Evolutionary conservation across 2,888 invertebrate species (phyloP).

Genomic region (Drymonia ruficornis): DNA sequence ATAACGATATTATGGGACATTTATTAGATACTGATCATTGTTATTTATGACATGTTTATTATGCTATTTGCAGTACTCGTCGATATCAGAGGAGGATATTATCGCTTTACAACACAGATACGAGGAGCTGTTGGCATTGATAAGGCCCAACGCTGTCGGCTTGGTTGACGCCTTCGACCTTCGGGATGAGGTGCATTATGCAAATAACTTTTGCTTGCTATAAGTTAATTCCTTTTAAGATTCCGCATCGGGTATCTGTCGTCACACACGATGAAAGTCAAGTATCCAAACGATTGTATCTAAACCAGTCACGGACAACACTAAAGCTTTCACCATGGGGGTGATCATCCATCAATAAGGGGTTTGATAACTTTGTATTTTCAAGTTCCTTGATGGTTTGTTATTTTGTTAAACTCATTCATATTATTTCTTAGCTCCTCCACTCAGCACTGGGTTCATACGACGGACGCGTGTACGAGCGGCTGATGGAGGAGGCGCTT

Average conservation of each 20-base stretch:
- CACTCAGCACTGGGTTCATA: slow-evolving; percentile 91
- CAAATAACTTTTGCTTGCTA: not conserved
- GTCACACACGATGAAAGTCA: too few relatives aligned
- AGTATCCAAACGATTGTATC: too few relatives aligned
- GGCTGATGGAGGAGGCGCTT: slow-evolving; percentile 90
- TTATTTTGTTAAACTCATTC: too few relatives aligned
- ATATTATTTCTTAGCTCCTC: slow-evolving; percentile 66
- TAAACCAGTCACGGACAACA: too few relatives aligned
- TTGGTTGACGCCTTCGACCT: slow-evolving; percentile 96
- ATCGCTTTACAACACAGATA: slow-evolving; percentile 86
- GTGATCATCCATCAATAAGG: too few relatives aligned
- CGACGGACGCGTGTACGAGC: slow-evolving; percentile 93
- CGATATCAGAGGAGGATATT: slow-evolving; percentile 72
- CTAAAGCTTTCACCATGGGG: too few relatives aligned
- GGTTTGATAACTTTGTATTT: too few relatives aligned
- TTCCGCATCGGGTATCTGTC: too few relatives aligned
- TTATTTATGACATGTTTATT: not conserved
- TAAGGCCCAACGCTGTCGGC: slow-evolving; percentile 94
- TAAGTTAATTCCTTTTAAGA: too few relatives aligned
- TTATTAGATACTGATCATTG: too few relatives aligned
- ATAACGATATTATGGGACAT: too few relatives aligned
- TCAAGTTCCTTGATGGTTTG: too few relatives aligned
- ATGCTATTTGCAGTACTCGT: slow-evolving; percentile 86
- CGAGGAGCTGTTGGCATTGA: slow-evolving; percentile 86
- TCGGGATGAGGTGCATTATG: slow-evolving; percentile 85